Evolutionary conservation across 2,113 vertebrate genomes (phyloP), one percentile per base, ranked within the genome.

Genomic region (Baryphthengus martii): DNA sequence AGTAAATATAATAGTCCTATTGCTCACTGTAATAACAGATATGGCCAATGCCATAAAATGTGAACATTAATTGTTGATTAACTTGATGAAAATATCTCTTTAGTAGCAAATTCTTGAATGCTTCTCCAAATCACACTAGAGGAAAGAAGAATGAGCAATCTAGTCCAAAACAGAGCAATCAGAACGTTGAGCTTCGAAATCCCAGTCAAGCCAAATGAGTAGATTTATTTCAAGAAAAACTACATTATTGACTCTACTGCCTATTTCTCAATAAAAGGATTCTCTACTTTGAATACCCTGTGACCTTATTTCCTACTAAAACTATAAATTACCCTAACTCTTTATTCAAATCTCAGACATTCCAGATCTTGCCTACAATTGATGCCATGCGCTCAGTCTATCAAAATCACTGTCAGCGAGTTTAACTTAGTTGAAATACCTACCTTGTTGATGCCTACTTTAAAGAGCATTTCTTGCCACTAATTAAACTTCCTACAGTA

Each of bases 401-500:
- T 63, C 50, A 67, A 80, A 90, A 88, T 62, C 44, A 88, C 37
- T 67, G 53, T 47, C 62, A 90, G 6, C 50, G 76, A 0, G 0
- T 73, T 91, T 66, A 93, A 70, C 29, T 67, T 45, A 7, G 58
- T 79, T 72, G 37, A 91, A 95, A 88, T 70, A 59, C 10, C 37
- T 90, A 39, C 42, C 42, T 88, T 50, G 44, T 74, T 95, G 89
- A 88, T 39, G 12, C 21, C 61, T 63, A 47, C 63, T 67, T 88
- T 88, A 89, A 91, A 88, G 62, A 75, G 19, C 45, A 53, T 65
- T 94, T 93, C 62, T 90, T 80, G 42, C 21, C 56, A 85, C 78
- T 94, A 95, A 95, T 96, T 89, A 82, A 90, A 87, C 73, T 88
- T 86, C 86, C 86, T 81, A 95, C 76, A 95, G 42, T 85, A 95